A percentile compares a stretch with the other conserved stretches of the same genome.
phyloP scores from a whole-genome alignment of 2,888 invertebrate species.

The Candidula unifasciata region DNA sequence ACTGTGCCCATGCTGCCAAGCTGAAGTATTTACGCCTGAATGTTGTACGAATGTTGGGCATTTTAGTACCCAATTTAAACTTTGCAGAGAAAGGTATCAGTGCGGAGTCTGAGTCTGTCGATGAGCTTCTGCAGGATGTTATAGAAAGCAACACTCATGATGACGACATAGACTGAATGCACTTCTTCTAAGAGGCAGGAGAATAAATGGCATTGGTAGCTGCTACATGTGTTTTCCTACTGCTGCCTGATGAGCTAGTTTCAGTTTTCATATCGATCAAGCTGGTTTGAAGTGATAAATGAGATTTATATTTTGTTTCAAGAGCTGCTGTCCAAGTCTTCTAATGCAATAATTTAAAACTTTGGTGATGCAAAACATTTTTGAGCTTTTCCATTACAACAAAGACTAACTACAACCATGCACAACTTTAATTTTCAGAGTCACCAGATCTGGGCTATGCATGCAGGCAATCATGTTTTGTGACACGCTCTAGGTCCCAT shows the following conservation, averaged over 20 bases:
- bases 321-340: conserved; percentile 9
- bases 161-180: conserved; percentile 59
- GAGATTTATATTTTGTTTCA: background rate
- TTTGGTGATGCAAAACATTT: conserved; percentile 5
- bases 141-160: conserved; percentile 75
- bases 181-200: background rate
- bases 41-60: conserved; percentile 76
- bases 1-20: conserved; percentile 72
- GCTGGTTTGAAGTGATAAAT: background rate
- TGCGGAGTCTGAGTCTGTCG: conserved; percentile 75
- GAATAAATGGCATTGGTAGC: no score
- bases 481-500: background rate
- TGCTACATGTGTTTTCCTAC: background rate
- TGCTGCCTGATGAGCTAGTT: conserved; percentile 12
- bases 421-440: background rate
- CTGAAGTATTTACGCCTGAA: conserved; percentile 73
- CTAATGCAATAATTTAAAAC: conserved; percentile 23
- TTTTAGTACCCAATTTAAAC: conserved; percentile 76
- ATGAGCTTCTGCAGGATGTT: conserved; percentile 76
- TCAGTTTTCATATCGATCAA: background rate
- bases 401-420: background rate
- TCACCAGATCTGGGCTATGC: conserved; percentile 10
- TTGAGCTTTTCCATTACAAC: background rate
- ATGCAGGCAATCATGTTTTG: background rate
- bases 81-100: conserved; percentile 76